Evolutionary conservation across 2,113 vertebrate species (phyloP), one percentile per base, ranked within the genome.

Genomic region (Psilopogon haemacephalus): DNA sequence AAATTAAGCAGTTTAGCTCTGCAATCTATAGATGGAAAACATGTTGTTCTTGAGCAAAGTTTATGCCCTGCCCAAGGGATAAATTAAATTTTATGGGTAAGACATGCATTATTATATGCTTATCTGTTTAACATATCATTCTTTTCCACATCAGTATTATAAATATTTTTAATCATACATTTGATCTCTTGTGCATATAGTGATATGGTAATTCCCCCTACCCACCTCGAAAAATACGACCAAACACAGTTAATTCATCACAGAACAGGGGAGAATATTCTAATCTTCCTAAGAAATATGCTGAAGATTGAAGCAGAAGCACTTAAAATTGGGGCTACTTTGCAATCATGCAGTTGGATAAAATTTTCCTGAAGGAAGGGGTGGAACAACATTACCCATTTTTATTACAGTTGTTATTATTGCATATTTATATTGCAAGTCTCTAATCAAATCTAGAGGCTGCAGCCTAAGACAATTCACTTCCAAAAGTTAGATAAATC

Each of bases 71-170:
- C 97, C 96, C 93, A 85, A 95, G 97, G 95, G 97, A 98, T 97
- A 98, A 98, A 98, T 98, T 98, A 97, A 97, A 97, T 97, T 97
- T 98, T 98, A 98, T 97, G 97, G 95, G 86, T 90, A 94, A 97
- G 97, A 98, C 97, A 97, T 97, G 97, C 97, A 97, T 98, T 98
- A 97, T 97, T 97, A 96, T 95, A 96, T 48, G 96, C 95, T 97
- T 98, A 98, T 97, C 97, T 97, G 97, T 94, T 98, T 97, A 97
- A 97, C 97, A 97, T 97, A 97, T 96, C 97, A 97, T 97, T 97
- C 96, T 98, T 97, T 88, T 86, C 96, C 92, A 96, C 96, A 97
- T 96, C 96, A 88, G 92, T 92, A 82, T 96, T 97, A 97, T 97
- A 98, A 97, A 98, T 97, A 97, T 96, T 97, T 97, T 98, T 97